Conservation (phyloP, 2,113 vertebrate species). For the Pelusios castaneus region DNA sequence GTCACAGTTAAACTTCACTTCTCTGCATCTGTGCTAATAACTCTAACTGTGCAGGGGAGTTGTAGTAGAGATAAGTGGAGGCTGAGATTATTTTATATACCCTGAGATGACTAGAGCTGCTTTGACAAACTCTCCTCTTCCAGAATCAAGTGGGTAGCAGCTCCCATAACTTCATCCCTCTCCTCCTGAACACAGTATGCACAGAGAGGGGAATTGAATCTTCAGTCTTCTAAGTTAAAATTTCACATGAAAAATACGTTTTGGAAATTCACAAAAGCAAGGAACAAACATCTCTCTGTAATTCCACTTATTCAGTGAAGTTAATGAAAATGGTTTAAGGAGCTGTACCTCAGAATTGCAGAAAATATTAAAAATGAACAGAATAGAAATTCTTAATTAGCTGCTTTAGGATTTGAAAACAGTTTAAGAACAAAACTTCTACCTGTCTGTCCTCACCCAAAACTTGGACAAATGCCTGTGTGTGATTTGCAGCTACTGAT, state of each 20-base stretch:
- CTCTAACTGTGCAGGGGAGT: constrained; percentile 26
- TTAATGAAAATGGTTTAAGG: background rate
- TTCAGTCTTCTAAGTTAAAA: background rate
- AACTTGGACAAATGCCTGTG: background rate
- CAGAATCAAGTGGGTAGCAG: background rate
- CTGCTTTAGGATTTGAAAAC: background rate
- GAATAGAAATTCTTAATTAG: background rate
- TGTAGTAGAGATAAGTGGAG: constrained; percentile 21
- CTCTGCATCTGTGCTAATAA: background rate
- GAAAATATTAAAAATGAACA: background rate
- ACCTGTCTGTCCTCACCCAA: background rate
- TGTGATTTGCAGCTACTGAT: background rate
- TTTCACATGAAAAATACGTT: background rate
- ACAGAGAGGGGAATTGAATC: background rate
- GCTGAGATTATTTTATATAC: constrained; percentile 12
- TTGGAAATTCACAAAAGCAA: background rate
- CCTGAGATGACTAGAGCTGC: background rate
- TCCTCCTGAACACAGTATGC: background rate
- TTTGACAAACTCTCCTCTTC: background rate
- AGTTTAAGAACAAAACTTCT: background rate
- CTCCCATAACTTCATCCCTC: background rate
- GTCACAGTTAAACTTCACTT: constrained; percentile 22
- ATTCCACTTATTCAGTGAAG: background rate
- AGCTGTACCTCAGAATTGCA: background rate
- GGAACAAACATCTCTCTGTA: background rate